A percentile compares a stretch with the other conserved stretches of the same genome.
Evolutionary conservation across 2,888 invertebrate species (phyloP).

Genomic region (Lymantria dispar): DNA sequence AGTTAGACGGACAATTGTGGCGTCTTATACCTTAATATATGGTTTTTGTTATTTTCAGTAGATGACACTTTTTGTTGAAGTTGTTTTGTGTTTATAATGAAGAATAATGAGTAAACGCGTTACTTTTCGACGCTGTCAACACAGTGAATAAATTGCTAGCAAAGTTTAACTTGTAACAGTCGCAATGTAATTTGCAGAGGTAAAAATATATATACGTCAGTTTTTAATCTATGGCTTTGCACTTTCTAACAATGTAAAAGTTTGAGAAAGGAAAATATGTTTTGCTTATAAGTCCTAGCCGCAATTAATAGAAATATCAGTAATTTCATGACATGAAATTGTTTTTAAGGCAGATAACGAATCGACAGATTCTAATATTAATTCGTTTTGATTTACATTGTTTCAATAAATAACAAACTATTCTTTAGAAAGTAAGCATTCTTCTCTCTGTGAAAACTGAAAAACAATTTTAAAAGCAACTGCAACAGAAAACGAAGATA

Average conservation of each 20-base stretch:
- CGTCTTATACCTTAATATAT: constrained; percentile 22
- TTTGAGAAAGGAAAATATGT: neutral
- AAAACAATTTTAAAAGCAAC: constrained; percentile 25
- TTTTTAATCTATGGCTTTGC: neutral
- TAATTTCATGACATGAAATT: too few species aligned
- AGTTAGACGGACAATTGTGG: constrained; percentile 21
- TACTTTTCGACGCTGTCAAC: neutral
- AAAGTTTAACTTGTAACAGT: neutral
- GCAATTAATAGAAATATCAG: too few species aligned
- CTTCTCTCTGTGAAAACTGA: constrained; percentile 20
- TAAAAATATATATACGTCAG: neutral
- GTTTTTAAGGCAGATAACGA: too few species aligned
- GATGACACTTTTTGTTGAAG: constrained; percentile 20
- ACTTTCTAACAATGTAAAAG: neutral
- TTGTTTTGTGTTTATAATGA: constrained; percentile 15
- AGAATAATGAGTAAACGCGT: constrained; percentile 4
- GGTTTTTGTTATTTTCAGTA: constrained; percentile 16
- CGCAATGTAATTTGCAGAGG: neutral
- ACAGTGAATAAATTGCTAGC: neutral
- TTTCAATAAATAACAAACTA: constrained; percentile 12
- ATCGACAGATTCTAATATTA: too few species aligned
- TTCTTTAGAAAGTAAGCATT: constrained; percentile 11
- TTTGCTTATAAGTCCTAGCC: neutral
- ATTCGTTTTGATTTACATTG: neutral
- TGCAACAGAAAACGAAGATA: constrained; percentile 21